These are phyloP conservation scores for Octodon degus DNA, from an alignment of 2,113 vertebrate genomes.

Conservation along the genomic window DNA sequence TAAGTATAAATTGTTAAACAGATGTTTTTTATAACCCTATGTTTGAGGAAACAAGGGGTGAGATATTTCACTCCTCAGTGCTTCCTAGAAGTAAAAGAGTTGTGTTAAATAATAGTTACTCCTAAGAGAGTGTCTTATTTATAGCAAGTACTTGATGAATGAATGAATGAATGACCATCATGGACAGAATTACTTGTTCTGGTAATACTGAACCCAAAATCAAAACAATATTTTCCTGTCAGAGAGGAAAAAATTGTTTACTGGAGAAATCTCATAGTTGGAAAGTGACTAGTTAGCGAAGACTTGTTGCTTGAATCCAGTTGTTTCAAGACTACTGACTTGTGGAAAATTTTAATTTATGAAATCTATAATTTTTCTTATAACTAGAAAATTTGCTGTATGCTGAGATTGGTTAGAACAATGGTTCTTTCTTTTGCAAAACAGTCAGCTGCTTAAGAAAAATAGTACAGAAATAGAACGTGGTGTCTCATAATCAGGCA, in stretches of 20 bases:
- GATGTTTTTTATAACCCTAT: not conserved
- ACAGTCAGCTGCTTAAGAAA: constrained; percentile 47
- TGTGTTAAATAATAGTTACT: not conserved
- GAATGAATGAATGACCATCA: not conserved
- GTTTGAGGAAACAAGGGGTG: constrained; percentile 12
- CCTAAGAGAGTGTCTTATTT: not conserved
- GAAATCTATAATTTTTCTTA: not conserved
- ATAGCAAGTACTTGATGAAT: not conserved
- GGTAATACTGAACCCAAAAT: not conserved
- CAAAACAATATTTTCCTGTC: not conserved
- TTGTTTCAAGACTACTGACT: constrained; percentile 1
- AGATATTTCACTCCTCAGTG: not conserved
- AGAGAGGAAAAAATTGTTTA: not conserved
- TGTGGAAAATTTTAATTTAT: constrained; percentile 36
- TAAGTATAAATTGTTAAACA: not conserved
- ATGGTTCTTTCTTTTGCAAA: not conserved
- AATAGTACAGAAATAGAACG: not conserved
- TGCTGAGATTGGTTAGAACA: not conserved
- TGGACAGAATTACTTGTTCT: not conserved
- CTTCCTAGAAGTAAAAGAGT: not conserved
- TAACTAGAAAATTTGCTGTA: constrained; percentile 2
- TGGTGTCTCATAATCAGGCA: not conserved
- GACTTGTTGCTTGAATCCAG: not conserved
- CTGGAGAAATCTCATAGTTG: not conserved
- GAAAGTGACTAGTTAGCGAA: not conserved